Percentiles rank a stretch among this genome's conserved stretches.
These are phyloP conservation scores for Alentia gelatinosa DNA, from an alignment of 2,888 invertebrate genomes.

Conservation along the genomic window DNA sequence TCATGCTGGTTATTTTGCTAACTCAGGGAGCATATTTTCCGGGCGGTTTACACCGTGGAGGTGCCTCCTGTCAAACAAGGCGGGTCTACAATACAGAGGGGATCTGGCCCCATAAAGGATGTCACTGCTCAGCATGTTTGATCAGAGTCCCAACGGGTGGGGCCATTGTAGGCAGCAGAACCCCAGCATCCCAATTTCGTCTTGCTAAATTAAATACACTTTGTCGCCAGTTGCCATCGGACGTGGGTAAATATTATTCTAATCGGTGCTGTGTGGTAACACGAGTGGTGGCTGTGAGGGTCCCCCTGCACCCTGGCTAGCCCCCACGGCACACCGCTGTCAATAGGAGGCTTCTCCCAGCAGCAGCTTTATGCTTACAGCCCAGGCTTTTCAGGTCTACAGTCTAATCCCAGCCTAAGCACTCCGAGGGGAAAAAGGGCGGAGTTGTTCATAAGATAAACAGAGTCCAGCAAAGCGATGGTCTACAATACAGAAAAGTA, in stretches of 20 bases:
- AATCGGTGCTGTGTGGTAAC: conserved; percentile 29
- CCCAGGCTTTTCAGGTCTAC: background rate
- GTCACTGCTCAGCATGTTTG: background rate
- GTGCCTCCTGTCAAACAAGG: conserved; percentile 36
- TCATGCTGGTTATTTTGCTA: conserved; percentile 10
- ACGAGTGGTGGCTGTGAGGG: background rate
- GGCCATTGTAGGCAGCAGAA: background rate
- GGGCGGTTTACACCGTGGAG: background rate
- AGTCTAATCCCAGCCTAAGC: conserved; percentile 9
- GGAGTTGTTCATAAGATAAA: conserved; percentile 10
- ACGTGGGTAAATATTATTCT: conserved; percentile 34
- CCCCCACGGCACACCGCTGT: background rate
- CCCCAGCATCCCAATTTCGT: conserved; percentile 43
- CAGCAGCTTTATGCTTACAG: conserved; percentile 33
- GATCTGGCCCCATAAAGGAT: background rate
- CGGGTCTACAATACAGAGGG: background rate
- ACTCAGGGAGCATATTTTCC: conserved; percentile 39
- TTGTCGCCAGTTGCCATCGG: conserved; percentile 20
- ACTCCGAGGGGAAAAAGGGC: background rate
- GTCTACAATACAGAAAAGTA: background rate
- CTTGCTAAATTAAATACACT: conserved; percentile 45
- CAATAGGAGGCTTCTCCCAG: conserved; percentile 16
- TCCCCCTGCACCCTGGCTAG: background rate
- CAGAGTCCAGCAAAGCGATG: background rate
- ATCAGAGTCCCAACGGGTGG: background rate